Percentiles rank a stretch among this genome's conserved stretches.
These are phyloP conservation scores for Ormyrus rosae DNA, from an alignment of 2,888 invertebrate species.

Conservation along the genomic window DNA sequence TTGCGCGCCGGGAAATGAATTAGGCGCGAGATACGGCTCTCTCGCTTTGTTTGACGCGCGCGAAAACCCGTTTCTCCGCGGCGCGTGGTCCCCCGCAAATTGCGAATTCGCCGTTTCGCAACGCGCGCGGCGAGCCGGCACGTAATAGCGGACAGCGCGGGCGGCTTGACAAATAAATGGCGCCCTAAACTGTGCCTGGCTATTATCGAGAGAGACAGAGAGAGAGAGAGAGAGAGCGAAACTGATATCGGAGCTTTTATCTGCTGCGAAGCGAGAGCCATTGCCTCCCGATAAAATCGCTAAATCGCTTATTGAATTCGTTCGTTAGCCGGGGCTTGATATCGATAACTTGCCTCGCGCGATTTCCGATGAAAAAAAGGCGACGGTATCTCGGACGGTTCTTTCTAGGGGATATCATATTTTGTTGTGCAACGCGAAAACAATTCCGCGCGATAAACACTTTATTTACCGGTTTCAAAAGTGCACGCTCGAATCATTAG, in stretches of 20 bases:
- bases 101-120: conserved; percentile 43
- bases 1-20: conserved; percentile 34
- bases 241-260: conserved; percentile 19
- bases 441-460: too few species aligned
- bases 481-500: too few species aligned
- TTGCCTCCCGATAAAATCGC: conserved; percentile 29
- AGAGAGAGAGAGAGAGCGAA: conserved; percentile 33
- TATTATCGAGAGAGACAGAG: conserved; percentile 25
- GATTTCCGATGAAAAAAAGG: not conserved
- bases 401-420: too few species aligned
- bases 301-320: conserved; percentile 33
- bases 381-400: too few species aligned
- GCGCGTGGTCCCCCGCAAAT: conserved; percentile 33
- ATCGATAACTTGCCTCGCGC: not conserved
- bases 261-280: not conserved
- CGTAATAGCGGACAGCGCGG: conserved; percentile 8
- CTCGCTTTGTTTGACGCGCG: conserved; percentile 20
- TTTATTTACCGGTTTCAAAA: too few species aligned
- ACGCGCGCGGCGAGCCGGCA: not conserved
- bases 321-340: conserved; percentile 7
- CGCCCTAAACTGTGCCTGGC: conserved; percentile 13
- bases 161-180: conserved; percentile 31
- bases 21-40: conserved; percentile 24
- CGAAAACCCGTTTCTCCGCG: conserved; percentile 34
- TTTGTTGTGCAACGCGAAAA: too few species aligned